Conservation (phyloP, 2,888 invertebrate genomes). For the Arrhopalites spinosus region DNA sequence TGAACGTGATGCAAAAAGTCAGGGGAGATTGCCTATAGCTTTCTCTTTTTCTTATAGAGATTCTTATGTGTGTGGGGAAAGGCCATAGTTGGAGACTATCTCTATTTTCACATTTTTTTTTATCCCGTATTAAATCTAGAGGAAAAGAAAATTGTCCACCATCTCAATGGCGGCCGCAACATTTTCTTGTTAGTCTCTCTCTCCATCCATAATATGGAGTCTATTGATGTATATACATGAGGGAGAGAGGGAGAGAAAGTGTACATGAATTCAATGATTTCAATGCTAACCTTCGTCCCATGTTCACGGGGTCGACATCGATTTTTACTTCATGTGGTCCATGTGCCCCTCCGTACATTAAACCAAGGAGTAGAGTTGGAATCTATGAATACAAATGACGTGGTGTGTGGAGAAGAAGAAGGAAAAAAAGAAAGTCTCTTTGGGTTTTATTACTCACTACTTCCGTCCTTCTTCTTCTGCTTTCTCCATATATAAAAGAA, state of each 20-base stretch:
- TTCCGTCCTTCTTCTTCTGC: not conserved
- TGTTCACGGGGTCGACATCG: conserved; percentile 1
- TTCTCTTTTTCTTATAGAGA: too few relatives aligned
- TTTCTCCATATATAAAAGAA: too few relatives aligned
- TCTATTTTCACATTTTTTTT: too few relatives aligned
- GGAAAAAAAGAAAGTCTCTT: not conserved
- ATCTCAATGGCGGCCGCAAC: not conserved
- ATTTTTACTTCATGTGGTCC: not conserved
- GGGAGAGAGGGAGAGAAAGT: not conserved
- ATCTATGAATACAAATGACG: conserved; percentile 15
- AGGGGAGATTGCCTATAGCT: too few relatives aligned
- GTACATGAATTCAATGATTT: not conserved
- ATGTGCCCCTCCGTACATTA: too few relatives aligned
- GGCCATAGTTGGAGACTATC: too few relatives aligned
- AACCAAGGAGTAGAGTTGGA: not conserved
- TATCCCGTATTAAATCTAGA: not conserved
- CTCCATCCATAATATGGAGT: too few relatives aligned
- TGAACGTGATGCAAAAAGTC: too few relatives aligned
- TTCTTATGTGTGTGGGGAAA: too few relatives aligned
- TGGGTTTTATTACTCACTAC: conserved; percentile 4
- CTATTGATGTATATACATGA: not conserved
- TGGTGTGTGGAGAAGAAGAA: not conserved
- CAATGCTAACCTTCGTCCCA: not conserved
- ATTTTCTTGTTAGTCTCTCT: not conserved
- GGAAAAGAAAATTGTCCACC: conserved; percentile 3